Base-by-base conservation (phyloP, 2,888 invertebrate genomes). In the Ochropleura leucogaster region DNA sequence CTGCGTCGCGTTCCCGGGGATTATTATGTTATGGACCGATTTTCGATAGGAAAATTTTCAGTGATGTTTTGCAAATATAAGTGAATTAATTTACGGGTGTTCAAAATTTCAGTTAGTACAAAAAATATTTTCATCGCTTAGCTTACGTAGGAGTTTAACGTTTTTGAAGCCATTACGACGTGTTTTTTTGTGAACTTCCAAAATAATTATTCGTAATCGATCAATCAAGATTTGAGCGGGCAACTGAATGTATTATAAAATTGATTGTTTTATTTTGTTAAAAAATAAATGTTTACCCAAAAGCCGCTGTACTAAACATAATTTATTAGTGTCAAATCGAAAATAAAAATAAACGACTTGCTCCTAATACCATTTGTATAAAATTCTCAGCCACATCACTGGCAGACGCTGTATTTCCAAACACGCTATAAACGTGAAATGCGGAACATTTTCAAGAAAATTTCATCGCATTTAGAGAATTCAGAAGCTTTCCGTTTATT, bases 401-500 rank as follows among this genome's bases (percentile, higher is more conserved):
- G 51, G 2, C 73, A 70, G 65, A 66, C 85, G 88, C 89, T 90
- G 89, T 90, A 90, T 91, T 92, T 92, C 91, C 90, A 89, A 85
- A 83, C 85, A 84, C 84, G 84, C 44, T 66, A 59, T 85, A 83
- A 86, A 85, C 72, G 87, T 86, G 90, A 92, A 90, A 90, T 89
- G 85, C 86, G 88, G 90, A 89, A 93, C 91, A 92, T 93, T 90
- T 91, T 86, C 82, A 78, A 90, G 92, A 93, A 93, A 93, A 93
- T 93, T 91, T 90, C 84, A 87, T 88, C 84, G 73, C 85, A 82
- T 90, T 88, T 83, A 84, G 89, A 89, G 88, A 88, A 88, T 88
- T 89, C 87, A 85, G 85, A 88, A 84, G 88, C 86, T 88, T 87
- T 88, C 86, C 89, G 85, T 85, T 88, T 90, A 86, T 89, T 85